Evolutionary conservation across 2,888 invertebrate species (phyloP).

Genomic region (Mesoligia furuncula): DNA sequence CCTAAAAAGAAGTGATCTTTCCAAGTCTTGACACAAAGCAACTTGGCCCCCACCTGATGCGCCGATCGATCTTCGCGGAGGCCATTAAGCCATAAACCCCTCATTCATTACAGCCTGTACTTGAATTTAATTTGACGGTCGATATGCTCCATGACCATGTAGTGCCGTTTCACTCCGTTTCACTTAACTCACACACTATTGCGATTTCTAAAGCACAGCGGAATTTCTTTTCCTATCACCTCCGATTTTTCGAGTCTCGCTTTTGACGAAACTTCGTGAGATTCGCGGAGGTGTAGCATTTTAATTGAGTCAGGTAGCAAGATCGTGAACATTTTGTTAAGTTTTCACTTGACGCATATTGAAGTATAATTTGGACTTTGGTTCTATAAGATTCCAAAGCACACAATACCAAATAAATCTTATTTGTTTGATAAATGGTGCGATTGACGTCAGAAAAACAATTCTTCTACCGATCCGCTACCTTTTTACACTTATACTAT

Average conservation of each 20-base stretch:
- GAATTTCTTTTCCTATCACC: slow-evolving; percentile 80
- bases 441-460: slow-evolving; percentile 30
- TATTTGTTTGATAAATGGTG: slow-evolving; percentile 5
- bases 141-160: slow-evolving; percentile 85
- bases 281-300: slow-evolving; percentile 44
- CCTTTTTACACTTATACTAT: no score
- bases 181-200: slow-evolving; percentile 76
- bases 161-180: slow-evolving; percentile 85
- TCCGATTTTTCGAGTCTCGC: slow-evolving; percentile 47
- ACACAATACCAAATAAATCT: slow-evolving; percentile 12
- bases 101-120: slow-evolving; percentile 77
- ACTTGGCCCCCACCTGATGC: background rate
- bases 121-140: slow-evolving; percentile 87
- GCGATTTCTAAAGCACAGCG: slow-evolving; percentile 81
- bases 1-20: background rate
- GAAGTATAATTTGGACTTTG: slow-evolving; percentile 25
- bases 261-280: slow-evolving; percentile 54
- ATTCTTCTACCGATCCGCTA: slow-evolving; percentile 6
- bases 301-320: slow-evolving; percentile 44
- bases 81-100: slow-evolving; percentile 43
- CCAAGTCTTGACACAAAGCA: background rate
- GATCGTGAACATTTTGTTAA: slow-evolving; percentile 25
- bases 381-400: slow-evolving; percentile 1
- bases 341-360: slow-evolving; percentile 32
- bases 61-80: slow-evolving; percentile 29